Evolutionary conservation across 2,113 vertebrate genomes (phyloP).

Genomic region (Nothocercus nigrocapillus): DNA sequence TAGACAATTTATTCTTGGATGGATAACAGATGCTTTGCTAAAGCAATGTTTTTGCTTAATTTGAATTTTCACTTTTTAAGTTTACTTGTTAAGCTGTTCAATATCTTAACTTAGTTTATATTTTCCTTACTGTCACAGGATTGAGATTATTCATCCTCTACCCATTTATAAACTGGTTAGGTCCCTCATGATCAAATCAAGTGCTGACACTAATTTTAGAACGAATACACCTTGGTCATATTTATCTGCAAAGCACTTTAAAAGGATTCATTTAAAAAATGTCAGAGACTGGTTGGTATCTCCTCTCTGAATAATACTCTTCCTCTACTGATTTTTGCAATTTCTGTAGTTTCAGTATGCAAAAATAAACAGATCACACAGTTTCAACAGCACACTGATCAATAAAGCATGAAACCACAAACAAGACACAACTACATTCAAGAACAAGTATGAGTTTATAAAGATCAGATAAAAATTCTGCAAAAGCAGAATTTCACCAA

Average conservation of each 20-base stretch:
- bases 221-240: background rate
- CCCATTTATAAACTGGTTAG: background rate
- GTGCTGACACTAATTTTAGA: background rate
- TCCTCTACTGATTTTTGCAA: background rate
- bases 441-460: background rate
- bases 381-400: constrained; percentile 17
- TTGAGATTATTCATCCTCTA: background rate
- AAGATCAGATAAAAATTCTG: constrained; percentile 15
- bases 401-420: constrained; percentile 27
- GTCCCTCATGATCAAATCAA: background rate
- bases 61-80: background rate
- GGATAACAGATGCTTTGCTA: background rate
- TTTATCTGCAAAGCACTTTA: background rate
- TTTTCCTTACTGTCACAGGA: background rate
- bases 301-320: background rate
- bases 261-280: background rate
- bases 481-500: background rate
- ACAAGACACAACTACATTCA: constrained; percentile 26
- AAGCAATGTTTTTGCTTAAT: background rate
- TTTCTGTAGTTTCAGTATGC: background rate
- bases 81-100: background rate
- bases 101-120: background rate
- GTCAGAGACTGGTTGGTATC: background rate
- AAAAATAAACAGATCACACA: constrained; percentile 10
- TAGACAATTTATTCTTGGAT: background rate